Conservation (phyloP, 2,113 vertebrate genomes). For the Zapus hudsonius region DNA sequence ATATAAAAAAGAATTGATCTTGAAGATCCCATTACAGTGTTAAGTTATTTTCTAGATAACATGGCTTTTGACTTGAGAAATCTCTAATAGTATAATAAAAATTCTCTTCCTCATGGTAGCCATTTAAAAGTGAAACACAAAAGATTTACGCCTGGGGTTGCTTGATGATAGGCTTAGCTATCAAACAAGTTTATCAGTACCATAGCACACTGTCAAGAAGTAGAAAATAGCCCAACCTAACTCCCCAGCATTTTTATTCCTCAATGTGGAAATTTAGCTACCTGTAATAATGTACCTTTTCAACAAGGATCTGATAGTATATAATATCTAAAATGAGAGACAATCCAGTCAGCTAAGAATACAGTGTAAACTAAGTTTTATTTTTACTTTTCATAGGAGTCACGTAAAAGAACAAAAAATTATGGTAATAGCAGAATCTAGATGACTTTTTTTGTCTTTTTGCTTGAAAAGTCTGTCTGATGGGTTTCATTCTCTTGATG, state of each 20-base stretch:
- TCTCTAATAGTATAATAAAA: slow-evolving; percentile 84
- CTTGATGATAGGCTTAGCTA: slow-evolving; percentile 65
- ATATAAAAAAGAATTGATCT: slow-evolving; percentile 82
- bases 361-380: slow-evolving; percentile 59
- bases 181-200: slow-evolving; percentile 66
- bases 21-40: slow-evolving; percentile 81
- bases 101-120: slow-evolving; percentile 74
- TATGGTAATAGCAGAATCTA: slow-evolving; percentile 52
- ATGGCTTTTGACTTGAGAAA: slow-evolving; percentile 81
- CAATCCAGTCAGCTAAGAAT: slow-evolving; percentile 70
- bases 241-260: slow-evolving; percentile 63
- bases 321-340: slow-evolving; percentile 72
- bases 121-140: slow-evolving; percentile 75
- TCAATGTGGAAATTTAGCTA: slow-evolving; percentile 69
- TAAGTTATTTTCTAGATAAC: slow-evolving; percentile 86
- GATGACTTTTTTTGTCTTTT: slow-evolving; percentile 71
- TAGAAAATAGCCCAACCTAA: slow-evolving; percentile 59
- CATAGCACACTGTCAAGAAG: slow-evolving; percentile 70
- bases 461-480: slow-evolving; percentile 68
- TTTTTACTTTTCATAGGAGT: slow-evolving; percentile 71
- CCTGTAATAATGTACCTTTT: slow-evolving; percentile 75
- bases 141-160: slow-evolving; percentile 55
- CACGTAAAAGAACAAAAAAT: slow-evolving; percentile 72
- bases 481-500: slow-evolving; percentile 21
- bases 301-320: slow-evolving; percentile 61